Percentiles rank a stretch among this genome's conserved stretches.
These are phyloP conservation scores for Rutpela maculata DNA, from an alignment of 2,888 invertebrate species.

Conservation along the genomic window DNA sequence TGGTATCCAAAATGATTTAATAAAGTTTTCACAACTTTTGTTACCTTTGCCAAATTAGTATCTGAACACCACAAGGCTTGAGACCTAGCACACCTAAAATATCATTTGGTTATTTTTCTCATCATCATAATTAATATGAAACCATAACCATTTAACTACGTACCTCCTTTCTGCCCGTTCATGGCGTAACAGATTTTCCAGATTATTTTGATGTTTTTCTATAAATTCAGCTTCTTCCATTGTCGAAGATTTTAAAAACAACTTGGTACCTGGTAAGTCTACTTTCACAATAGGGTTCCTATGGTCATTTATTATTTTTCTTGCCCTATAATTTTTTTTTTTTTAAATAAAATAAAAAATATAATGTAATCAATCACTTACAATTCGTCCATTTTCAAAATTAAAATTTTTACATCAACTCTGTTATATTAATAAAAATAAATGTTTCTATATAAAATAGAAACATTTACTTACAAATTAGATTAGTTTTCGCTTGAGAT, in stretches of 20 bases:
- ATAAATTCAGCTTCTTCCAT: conserved; percentile 51
- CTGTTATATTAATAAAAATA: no score
- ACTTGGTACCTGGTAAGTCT: conserved; percentile 60
- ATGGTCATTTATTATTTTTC: conserved; percentile 64
- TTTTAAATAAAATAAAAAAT: neutral
- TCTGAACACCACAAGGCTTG: conserved; percentile 65
- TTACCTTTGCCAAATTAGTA: conserved; percentile 61
- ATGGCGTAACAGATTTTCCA: conserved; percentile 58
- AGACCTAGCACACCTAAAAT: conserved; percentile 64
- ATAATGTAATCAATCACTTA: conserved; percentile 2
- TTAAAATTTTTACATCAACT: neutral
- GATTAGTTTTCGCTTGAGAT: no score
- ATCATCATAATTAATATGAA: conserved; percentile 26
- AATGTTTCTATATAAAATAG: no score
- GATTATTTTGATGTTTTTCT: conserved; percentile 55
- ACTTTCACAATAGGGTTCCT: conserved; percentile 65
- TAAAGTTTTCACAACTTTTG: conserved; percentile 62
- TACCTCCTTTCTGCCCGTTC: conserved; percentile 67
- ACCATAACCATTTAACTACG: neutral
- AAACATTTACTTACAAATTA: no score
- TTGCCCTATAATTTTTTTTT: conserved; percentile 58
- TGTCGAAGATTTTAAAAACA: conserved; percentile 58
- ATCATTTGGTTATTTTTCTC: neutral
- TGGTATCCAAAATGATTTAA: conserved; percentile 67
- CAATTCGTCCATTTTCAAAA: conserved; percentile 36